Conservation (phyloP, 2,113 vertebrate genomes). For the Onychostruthus taczanowskii region DNA sequence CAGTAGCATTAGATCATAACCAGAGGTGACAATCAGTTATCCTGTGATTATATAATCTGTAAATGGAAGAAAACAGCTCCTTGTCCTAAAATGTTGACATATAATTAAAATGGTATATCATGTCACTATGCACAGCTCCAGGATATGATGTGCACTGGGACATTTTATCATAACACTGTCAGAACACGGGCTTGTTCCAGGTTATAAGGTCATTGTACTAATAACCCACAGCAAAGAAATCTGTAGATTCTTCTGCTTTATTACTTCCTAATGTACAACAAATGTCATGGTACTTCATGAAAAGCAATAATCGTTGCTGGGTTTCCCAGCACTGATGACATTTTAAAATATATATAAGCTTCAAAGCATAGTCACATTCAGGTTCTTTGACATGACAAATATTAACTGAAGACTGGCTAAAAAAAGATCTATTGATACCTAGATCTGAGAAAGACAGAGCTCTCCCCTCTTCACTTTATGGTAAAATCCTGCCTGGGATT, state of each 20-base stretch:
- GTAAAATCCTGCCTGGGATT: not conserved
- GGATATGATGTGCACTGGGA: not conserved
- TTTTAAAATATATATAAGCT: not conserved
- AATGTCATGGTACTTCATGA: not conserved
- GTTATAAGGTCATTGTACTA: not conserved
- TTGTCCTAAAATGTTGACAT: not conserved
- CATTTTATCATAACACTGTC: not conserved
- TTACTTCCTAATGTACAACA: slow-evolving; percentile 2
- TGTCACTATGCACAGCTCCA: not conserved
- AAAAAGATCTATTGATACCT: not conserved
- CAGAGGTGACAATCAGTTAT: not conserved
- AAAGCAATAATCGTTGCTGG: not conserved
- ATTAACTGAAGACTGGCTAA: not conserved
- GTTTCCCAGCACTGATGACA: not conserved
- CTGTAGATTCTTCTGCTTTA: not conserved
- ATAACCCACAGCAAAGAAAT: not conserved
- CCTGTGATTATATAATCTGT: not conserved
- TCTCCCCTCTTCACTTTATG: not conserved
- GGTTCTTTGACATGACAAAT: not conserved
- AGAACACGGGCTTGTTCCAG: not conserved
- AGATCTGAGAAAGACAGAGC: not conserved
- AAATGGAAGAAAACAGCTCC: not conserved
- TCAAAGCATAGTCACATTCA: not conserved
- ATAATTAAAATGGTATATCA: not conserved
- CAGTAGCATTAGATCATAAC: not conserved